Evolutionary conservation across 2,797 vertebrate species (phyloP).

Genomic region (Pseudopleuronectes americanus): DNA sequence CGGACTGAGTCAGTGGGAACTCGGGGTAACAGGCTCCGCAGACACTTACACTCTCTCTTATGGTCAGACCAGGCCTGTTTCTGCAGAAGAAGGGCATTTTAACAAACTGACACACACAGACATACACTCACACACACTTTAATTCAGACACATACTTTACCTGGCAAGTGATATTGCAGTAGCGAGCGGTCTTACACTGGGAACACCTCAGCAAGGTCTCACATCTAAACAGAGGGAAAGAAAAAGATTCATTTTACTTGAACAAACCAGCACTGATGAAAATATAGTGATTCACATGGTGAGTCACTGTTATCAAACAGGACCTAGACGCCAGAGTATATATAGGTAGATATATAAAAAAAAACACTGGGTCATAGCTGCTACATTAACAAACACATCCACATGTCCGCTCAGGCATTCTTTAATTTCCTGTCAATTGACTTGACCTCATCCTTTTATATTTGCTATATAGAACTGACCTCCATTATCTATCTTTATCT

Average conservation of each 20-base stretch:
- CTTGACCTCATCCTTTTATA: conserved; percentile 40
- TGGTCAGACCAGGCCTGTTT: conserved; percentile 91
- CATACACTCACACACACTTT: neutral
- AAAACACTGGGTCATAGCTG: neutral
- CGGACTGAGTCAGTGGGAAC: conserved; percentile 92
- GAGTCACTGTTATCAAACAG: conserved; percentile 20
- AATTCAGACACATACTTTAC: conserved; percentile 71
- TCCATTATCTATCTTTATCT: conserved; percentile 43
- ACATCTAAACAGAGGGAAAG: conserved; percentile 78
- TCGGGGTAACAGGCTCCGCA: conserved; percentile 85
- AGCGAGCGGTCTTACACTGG: conserved; percentile 91
- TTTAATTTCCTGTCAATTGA: conserved; percentile 2
- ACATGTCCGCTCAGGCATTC: conserved; percentile 11
- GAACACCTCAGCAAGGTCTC: conserved; percentile 90
- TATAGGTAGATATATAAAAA: no score
- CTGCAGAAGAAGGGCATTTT: conserved; percentile 71
- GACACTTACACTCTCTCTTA: conserved; percentile 91
- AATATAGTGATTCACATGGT: conserved; percentile 11
- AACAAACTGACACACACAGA: conserved; percentile 22
- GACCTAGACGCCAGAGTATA: neutral
- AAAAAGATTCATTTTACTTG: conserved; percentile 11
- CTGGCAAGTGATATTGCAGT: conserved; percentile 92
- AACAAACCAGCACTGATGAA: neutral
- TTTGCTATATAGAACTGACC: conserved; percentile 5
- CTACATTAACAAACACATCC: neutral